Percentiles rank a stretch among this genome's conserved stretches.
These are phyloP conservation scores for Cynocephalus volans DNA, from an alignment of 2,113 vertebrate species.

Conservation along the genomic window DNA sequence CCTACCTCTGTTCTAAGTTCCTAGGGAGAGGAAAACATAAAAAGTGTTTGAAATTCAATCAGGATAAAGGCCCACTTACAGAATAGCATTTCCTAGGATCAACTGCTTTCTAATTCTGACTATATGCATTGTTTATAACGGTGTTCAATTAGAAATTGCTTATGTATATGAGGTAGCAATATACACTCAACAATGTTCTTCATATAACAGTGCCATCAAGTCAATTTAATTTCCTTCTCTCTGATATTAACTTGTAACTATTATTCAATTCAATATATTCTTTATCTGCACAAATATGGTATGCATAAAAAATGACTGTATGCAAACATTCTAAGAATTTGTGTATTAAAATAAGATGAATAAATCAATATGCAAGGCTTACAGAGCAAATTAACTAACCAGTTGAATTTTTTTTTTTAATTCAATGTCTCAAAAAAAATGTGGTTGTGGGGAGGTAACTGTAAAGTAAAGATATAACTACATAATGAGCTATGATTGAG, in stretches of 20 bases:
- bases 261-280: neutral
- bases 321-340: neutral
- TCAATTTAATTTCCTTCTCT: neutral
- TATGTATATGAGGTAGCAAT: neutral
- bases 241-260: neutral
- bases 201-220: neutral
- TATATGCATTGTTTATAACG: too few species aligned
- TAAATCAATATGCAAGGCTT: neutral
- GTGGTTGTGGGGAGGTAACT: neutral
- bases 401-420: neutral
- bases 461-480: neutral
- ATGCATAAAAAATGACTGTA: neutral
- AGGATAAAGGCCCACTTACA: neutral
- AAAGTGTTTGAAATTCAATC: slow-evolving; percentile 21
- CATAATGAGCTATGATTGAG: slow-evolving; percentile 18
- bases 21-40: neutral
- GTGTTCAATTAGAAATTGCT: neutral
- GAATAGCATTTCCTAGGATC: neutral
- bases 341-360: neutral
- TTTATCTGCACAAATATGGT: neutral
- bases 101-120: neutral
- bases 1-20: neutral
- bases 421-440: neutral
- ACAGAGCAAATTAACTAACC: slow-evolving; percentile 14
- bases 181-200: neutral